These are phyloP conservation scores for Tonatia bakeri DNA, from an alignment of 2,113 vertebrate genomes.

Conservation along the genomic window DNA sequence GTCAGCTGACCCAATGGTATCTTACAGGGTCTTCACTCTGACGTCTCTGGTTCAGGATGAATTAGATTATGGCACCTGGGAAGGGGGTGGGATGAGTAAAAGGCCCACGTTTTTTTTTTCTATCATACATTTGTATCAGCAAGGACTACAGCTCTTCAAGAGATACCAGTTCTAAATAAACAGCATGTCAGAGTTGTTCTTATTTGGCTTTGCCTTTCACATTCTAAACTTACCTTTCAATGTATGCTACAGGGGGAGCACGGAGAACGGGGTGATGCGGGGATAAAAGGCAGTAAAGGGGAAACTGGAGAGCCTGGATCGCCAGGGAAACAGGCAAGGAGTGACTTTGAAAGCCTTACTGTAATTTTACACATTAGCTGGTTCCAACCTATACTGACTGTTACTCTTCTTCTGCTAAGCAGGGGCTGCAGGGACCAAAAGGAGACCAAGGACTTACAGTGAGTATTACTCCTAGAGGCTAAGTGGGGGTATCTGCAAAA, in stretches of 20 bases:
- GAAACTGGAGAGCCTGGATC: constrained; percentile 84
- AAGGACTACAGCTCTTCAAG: neutral
- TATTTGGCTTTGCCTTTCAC: neutral
- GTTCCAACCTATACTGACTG: constrained; percentile 16
- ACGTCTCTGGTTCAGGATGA: neutral
- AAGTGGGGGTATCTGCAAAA: neutral
- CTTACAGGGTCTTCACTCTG: neutral
- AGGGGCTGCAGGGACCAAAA: constrained; percentile 86
- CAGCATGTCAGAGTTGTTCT: neutral
- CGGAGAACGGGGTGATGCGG: constrained; percentile 83
- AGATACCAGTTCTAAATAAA: neutral
- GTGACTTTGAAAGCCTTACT: neutral
- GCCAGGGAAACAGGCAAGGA: constrained; percentile 82
- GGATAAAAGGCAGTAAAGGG: constrained; percentile 87
- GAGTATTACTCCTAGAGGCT: constrained; percentile 73
- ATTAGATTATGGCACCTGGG: neutral
- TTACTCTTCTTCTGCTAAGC: constrained; percentile 28
- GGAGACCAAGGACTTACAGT: constrained; percentile 87
- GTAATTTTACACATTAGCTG: constrained; percentile 33
- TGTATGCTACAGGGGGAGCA: constrained; percentile 82
- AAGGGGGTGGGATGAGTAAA: neutral
- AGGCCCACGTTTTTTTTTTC: neutral
- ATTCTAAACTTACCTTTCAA: neutral
- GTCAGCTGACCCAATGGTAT: neutral
- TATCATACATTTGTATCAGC: neutral